Evolutionary conservation across 2,797 vertebrate genomes (phyloP).

Genomic region (Lepilemur septentrionalis): DNA sequence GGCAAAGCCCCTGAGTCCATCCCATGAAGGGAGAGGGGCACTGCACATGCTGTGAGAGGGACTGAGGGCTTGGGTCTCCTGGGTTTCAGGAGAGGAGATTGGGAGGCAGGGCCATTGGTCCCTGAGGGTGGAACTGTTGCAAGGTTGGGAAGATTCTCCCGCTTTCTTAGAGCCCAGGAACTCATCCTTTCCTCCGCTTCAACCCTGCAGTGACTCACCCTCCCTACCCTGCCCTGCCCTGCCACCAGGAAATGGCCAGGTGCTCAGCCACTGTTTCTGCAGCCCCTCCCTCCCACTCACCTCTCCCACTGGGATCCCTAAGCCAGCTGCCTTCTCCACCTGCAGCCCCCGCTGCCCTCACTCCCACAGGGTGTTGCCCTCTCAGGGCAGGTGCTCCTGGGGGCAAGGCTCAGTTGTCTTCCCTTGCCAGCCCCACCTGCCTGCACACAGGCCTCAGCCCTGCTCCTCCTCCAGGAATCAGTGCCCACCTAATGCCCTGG

Average conservation of each 20-base stretch:
- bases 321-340: neutral
- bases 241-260: neutral
- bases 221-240: neutral
- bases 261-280: neutral
- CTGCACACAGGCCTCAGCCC: neutral
- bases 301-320: neutral
- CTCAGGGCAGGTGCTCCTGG: neutral
- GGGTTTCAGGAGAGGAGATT: neutral
- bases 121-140: neutral
- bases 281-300: neutral
- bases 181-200: neutral
- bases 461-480: neutral
- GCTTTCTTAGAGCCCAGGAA: neutral
- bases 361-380: neutral
- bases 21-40: neutral
- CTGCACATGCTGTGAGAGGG: neutral
- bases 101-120: neutral
- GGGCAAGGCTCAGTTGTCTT: neutral
- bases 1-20: neutral
- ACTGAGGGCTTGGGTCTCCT: neutral
- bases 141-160: neutral
- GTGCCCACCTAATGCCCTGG: conserved; percentile 27
- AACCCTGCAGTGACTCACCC: conserved; percentile 15
- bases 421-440: neutral
- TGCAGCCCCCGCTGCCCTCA: neutral